Percentiles rank a stretch among this genome's conserved stretches.
phyloP scores from a whole-genome alignment of 2,113 vertebrate genomes.

The Sapayoa aenigma region DNA sequence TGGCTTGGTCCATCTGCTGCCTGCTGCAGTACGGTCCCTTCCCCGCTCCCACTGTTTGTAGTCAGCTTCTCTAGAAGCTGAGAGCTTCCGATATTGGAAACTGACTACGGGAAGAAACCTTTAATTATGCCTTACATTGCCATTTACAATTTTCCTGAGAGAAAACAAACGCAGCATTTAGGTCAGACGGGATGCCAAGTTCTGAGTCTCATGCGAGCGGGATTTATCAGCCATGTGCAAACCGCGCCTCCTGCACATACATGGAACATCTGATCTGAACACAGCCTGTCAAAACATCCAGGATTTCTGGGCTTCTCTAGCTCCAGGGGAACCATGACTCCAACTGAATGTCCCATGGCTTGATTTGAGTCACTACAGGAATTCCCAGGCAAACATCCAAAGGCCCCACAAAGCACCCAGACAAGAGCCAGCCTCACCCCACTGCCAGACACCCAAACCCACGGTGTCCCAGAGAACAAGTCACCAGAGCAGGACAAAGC shows the following conservation, averaged over 20 bases:
- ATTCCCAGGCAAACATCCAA: slow-evolving; percentile 15
- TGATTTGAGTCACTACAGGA: neutral
- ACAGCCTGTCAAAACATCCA: neutral
- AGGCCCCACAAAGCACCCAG: neutral
- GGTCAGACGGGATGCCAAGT: neutral
- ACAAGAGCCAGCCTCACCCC: neutral
- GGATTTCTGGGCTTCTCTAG: neutral
- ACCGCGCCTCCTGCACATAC: neutral
- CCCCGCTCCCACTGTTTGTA: neutral
- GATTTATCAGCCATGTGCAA: neutral
- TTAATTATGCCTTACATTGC: neutral
- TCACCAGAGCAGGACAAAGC: neutral
- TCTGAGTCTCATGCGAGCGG: neutral
- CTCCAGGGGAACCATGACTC: neutral
- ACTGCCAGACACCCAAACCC: neutral
- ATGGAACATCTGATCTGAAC: neutral
- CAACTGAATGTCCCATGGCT: neutral
- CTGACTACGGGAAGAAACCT: neutral
- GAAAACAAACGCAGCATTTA: neutral
- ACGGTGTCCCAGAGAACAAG: neutral
- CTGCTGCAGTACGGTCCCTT: neutral
- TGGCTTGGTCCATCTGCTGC: neutral
- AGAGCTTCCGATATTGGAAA: neutral
- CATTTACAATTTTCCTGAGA: neutral
- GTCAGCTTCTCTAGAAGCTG: neutral